Evolutionary conservation across 23 tunicate genomes (phyloP).

Genomic region (Ciona savignyi): DNA sequence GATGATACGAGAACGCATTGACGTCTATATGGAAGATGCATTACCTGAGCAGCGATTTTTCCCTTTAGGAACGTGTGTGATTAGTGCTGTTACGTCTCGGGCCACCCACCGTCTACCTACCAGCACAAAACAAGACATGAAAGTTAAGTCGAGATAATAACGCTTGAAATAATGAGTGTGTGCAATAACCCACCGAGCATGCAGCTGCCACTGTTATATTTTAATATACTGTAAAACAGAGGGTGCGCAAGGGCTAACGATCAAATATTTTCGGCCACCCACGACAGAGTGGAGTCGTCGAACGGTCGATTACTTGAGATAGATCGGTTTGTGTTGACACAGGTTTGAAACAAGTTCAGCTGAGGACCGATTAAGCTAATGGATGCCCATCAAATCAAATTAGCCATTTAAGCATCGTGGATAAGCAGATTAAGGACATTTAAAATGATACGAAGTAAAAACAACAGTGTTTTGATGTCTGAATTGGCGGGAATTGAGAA

Average conservation of each 20-base stretch:
- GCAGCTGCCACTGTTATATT: not conserved
- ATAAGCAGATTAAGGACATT: not conserved
- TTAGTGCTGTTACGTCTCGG: not conserved
- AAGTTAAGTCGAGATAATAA: too few relatives aligned
- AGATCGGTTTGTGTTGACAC: conserved; percentile 1
- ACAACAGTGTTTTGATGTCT: not conserved
- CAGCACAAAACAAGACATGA: too few relatives aligned
- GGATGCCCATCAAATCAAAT: not conserved
- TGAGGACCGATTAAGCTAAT: not conserved
- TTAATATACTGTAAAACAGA: not conserved
- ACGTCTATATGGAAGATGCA: not conserved
- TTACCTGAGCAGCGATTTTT: not conserved
- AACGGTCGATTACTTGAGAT: not conserved
- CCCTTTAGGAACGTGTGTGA: not conserved
- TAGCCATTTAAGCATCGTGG: not conserved
- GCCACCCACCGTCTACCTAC: not conserved
- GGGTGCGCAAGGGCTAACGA: not conserved
- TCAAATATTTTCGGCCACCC: not conserved
- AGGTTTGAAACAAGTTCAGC: conserved; percentile 1
- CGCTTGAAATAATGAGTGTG: too few relatives aligned
- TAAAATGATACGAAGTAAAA: not conserved
- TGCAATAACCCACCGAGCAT: too few relatives aligned
- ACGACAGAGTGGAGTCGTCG: not conserved
- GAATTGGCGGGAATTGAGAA: not conserved
- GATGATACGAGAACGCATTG: not conserved